phyloP scores from a whole-genome alignment of 2,888 invertebrate species.

The Julus scandinavius region DNA sequence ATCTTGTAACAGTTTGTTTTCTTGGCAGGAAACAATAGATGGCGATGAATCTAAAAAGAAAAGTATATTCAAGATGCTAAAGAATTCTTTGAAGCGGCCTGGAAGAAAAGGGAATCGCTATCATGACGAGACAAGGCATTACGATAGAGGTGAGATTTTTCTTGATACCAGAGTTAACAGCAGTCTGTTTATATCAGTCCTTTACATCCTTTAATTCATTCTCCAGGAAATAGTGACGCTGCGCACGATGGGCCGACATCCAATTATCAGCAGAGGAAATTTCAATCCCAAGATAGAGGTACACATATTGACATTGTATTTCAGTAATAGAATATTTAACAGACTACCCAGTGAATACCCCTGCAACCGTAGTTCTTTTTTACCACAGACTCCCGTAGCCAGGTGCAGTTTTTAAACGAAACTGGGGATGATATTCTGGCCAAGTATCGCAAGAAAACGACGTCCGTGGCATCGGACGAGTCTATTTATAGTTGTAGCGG shows the following conservation, averaged over 20 bases:
- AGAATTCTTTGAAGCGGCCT: constrained; percentile 71
- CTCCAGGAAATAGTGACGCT: neutral
- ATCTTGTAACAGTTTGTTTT: constrained; percentile 49
- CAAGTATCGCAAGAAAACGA: constrained; percentile 77
- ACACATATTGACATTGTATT: neutral
- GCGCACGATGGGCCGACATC: neutral
- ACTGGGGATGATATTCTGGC: constrained; percentile 90
- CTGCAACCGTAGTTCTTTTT: neutral
- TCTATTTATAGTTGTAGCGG: constrained; percentile 48
- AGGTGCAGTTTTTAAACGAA: constrained; percentile 42
- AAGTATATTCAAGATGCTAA: constrained; percentile 79
- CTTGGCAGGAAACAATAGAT: constrained; percentile 62
- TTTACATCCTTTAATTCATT: neutral
- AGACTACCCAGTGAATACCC: too few species aligned
- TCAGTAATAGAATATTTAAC: too few species aligned
- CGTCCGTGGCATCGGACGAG: constrained; percentile 68
- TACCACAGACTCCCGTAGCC: neutral
- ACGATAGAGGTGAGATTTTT: neutral
- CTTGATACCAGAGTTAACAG: neutral
- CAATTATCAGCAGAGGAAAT: constrained; percentile 30
- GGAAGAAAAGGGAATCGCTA: constrained; percentile 56
- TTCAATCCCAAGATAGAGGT: neutral
- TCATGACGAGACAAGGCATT: constrained; percentile 43
- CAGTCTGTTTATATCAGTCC: neutral
- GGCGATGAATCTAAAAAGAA: constrained; percentile 72